Evolutionary conservation across 1,140 invertebrate genomes (phyloP), one percentile per base, ranked within the genome.

Genomic region (Bombus difficillimus): DNA sequence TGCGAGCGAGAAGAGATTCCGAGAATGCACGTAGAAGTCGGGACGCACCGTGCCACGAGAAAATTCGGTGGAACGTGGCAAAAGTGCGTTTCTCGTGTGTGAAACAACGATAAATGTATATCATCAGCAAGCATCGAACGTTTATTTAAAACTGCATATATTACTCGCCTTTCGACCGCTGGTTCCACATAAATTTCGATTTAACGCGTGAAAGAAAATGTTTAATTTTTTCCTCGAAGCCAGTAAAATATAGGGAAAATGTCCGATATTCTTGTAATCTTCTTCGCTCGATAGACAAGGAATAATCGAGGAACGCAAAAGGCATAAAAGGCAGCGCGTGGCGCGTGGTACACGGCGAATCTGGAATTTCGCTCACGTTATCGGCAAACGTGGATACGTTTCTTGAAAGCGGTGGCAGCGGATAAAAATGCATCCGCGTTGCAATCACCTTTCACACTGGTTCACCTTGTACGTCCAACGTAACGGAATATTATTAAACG

Each of bases 401-500:
- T 88, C 71, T 88, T 83, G 81, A 90, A 85, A 90, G 89, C 57
- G 47, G 69, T 86, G 69, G 79, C 78, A 85, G 39, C 80, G 69
- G 72, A 79, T 90, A 88, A 91, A 91, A 90, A 90, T 90, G 89
- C 81, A 91, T 90, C 89, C 89, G 87, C 89, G 89, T 90, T 88
- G 84, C 89, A 90, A 90, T 90, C 84, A 91, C 89, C 89, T 91
- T 91, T 91, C 89, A 91, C 89, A 91, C 89, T 57, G 89, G 89
- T 82, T 91, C 81, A 91, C 89, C 89, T 91, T 91, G 89, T 91
- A 88, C 86, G 89, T 91, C 86, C 84, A 72, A 73, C 81, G 81
- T 90, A 90, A 90, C 86, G 86, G 89, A 91, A 91, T 88, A 91
- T 88, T 90, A 88, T 91, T 90, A 90, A 91, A 90, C 88, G 86